phyloP scores from a whole-genome alignment of 2,888 invertebrate species.

The Petrophora chlorosata region DNA sequence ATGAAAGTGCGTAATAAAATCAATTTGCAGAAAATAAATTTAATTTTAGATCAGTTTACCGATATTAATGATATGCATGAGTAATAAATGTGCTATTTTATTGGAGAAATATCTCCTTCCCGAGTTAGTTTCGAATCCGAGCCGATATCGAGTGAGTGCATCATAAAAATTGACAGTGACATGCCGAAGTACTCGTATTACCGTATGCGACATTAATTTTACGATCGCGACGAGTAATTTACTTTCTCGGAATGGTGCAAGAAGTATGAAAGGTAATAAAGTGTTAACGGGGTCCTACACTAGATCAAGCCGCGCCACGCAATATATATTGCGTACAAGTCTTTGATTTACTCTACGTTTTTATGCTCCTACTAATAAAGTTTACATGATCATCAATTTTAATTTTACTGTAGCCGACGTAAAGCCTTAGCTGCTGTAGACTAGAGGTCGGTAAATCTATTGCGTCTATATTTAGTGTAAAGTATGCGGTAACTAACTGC shows the following conservation, averaged over 20 bases:
- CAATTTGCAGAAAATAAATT: constrained; percentile 32
- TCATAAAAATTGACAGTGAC: constrained; percentile 78
- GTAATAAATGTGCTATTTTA: constrained; percentile 37
- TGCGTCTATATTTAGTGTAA: constrained; percentile 51
- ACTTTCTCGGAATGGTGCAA: constrained; percentile 77
- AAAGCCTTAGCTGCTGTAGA: constrained; percentile 56
- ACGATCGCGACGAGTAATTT: constrained; percentile 74
- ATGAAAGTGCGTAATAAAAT: constrained; percentile 25
- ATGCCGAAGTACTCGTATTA: constrained; percentile 71
- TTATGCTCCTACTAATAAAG: constrained; percentile 74
- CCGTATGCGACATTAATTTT: constrained; percentile 76
- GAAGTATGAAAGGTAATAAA: constrained; percentile 75
- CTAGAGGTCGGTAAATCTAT: constrained; percentile 64
- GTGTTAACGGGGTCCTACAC: constrained; percentile 66
- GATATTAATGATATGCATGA: constrained; percentile 26
- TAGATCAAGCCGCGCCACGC: constrained; percentile 52
- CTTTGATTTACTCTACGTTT: constrained; percentile 73
- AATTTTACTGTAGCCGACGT: constrained; percentile 66
- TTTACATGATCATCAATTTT: constrained; percentile 79
- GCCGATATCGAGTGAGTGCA: constrained; percentile 64
- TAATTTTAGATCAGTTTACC: constrained; percentile 33
- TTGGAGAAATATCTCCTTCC: constrained; percentile 31
- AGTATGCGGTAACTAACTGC: constrained; percentile 33
- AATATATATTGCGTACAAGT: constrained; percentile 47
- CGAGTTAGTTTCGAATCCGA: constrained; percentile 23